Evolutionary conservation across 2,888 invertebrate species (phyloP).

Genomic region (Thecocarcelia acutangulata): DNA sequence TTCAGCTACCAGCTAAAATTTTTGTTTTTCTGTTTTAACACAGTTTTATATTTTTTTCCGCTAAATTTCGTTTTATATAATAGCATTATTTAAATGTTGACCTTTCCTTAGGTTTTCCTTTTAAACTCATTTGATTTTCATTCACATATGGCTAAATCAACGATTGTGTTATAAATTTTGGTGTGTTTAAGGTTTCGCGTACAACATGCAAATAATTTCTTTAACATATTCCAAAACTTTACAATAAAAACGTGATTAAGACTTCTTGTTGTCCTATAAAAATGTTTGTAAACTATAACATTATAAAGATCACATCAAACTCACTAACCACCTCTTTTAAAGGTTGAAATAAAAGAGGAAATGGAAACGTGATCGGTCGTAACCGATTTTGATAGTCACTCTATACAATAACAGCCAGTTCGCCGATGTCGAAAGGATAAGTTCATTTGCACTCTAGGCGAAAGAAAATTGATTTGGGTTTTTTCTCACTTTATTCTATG

Average conservation of each 20-base stretch:
- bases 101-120: slow-evolving; percentile 7
- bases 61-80: not conserved
- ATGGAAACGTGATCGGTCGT: slow-evolving; percentile 2
- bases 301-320: slow-evolving; percentile 60
- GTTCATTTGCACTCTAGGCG: too few species aligned
- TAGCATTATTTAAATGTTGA: slow-evolving; percentile 31
- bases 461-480: too few species aligned
- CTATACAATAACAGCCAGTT: not conserved
- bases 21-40: too few species aligned
- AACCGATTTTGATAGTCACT: not conserved
- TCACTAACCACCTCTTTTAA: slow-evolving; percentile 43
- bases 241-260: slow-evolving; percentile 69
- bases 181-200: not conserved
- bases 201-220: slow-evolving; percentile 38
- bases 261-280: slow-evolving; percentile 68
- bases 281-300: slow-evolving; percentile 65
- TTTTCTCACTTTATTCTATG: too few species aligned
- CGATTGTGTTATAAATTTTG: slow-evolving; percentile 27
- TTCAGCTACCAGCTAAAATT: too few species aligned
- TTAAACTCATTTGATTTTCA: not conserved
- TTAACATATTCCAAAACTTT: slow-evolving; percentile 54
- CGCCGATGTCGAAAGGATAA: too few species aligned
- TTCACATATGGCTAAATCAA: not conserved
- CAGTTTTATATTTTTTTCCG: too few species aligned
- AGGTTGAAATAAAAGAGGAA: slow-evolving; percentile 15